Evolutionary conservation across 2,888 invertebrate genomes (phyloP).

Genomic region (Eristalis pertinax): DNA sequence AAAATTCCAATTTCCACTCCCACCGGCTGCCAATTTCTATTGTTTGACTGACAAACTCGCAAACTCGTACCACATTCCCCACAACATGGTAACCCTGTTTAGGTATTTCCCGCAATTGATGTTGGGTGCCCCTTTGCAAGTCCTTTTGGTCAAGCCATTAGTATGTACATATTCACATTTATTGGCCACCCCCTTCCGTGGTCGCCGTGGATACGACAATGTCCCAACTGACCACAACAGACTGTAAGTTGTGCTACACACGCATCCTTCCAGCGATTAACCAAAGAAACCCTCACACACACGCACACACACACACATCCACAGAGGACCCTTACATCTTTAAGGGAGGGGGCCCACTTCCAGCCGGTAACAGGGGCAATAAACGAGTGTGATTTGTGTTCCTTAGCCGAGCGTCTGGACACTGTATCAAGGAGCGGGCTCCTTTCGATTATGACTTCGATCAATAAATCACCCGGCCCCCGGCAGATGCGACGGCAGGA

Average conservation of each 20-base stretch:
- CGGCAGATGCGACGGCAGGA: slow-evolving; percentile 38
- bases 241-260: slow-evolving; percentile 47
- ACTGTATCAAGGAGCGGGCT: slow-evolving; percentile 21
- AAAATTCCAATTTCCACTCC: not conserved
- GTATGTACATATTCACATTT: slow-evolving; percentile 13
- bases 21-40: no score
- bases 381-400: slow-evolving; percentile 48
- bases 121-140: slow-evolving; percentile 36
- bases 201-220: slow-evolving; percentile 38
- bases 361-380: slow-evolving; percentile 41
- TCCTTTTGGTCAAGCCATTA: slow-evolving; percentile 4
- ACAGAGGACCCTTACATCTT: not conserved
- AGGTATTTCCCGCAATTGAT: slow-evolving; percentile 18
- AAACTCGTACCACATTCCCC: not conserved
- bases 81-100: not conserved
- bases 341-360: not conserved
- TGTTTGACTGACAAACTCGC: no score
- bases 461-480: slow-evolving; percentile 40
- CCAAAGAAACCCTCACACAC: slow-evolving; percentile 11
- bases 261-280: slow-evolving; percentile 52
- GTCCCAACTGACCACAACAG: slow-evolving; percentile 54
- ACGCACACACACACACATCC: not conserved
- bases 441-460: not conserved
- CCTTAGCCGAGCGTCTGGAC: slow-evolving; percentile 17
- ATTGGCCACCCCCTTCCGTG: slow-evolving; percentile 53